Evolutionary conservation across 2,113 vertebrate species (phyloP), one percentile per base, ranked within the genome.

Genomic region (Malurus melanocephalus): DNA sequence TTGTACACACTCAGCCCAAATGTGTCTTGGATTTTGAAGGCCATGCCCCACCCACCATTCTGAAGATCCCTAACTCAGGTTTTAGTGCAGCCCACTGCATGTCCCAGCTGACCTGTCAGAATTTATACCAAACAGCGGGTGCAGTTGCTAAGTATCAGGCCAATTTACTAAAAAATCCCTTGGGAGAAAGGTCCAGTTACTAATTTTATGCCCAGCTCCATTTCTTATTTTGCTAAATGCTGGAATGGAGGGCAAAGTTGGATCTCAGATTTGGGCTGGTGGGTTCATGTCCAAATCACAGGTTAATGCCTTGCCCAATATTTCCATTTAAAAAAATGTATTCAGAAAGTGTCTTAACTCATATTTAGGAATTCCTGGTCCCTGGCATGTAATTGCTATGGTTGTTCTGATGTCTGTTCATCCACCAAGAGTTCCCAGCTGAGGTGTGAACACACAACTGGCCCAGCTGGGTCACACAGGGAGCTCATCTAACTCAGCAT

Each of bases 21-120:
- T 79, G 84, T 92, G 75, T 76, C 92, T 83, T 85, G 93, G 69
- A 89, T 88, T 84, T 94, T 92, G 81, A 82, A 88, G 85, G 85
- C 73, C 66, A 24, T 1, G 45, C 35, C 56, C 53, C 49, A 12
- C 76, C 49, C 62, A 78, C 71, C 81, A 24, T 89, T 87, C 52
- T 85, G 69, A 88, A 67, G 40, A 20, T 85, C 76, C 88, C 71
- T 49, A 85, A 49, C 75, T 93, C 84, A 85, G 79, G 87, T 89
- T 89, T 88, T 91, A 67, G 56, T 79, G 82, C 49, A 83, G 42
- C 83, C 71, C 69, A 60, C 76, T 64, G 51, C 69, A 33, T 30
- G 38, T 82, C 88, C 85, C 92, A 88, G 11, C 35, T 93, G 85
- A 77, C 60, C 8, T 48, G 60, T 53, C 21, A 32, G 45, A 91